These are phyloP conservation scores for Notiomystis cincta DNA, from an alignment of 2,113 vertebrate genomes.

Conservation along the genomic window DNA sequence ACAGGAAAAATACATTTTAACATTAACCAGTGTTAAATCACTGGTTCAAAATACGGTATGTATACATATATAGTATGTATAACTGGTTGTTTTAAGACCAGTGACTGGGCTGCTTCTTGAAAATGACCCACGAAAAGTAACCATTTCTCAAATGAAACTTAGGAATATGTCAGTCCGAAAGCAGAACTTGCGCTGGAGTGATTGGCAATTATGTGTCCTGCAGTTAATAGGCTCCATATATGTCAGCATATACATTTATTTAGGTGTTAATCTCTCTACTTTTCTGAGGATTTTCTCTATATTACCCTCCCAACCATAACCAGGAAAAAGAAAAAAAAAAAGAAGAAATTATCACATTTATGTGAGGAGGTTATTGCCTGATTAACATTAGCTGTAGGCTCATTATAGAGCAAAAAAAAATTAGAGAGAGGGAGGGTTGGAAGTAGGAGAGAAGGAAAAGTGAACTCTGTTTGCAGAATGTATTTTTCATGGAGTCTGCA, in stretches of 20 bases:
- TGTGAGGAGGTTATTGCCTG: neutral
- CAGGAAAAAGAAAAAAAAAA: neutral
- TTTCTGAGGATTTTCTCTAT: neutral
- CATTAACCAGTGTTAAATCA: neutral
- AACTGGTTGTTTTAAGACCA: neutral
- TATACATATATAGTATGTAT: neutral
- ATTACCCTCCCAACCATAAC: neutral
- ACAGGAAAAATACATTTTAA: neutral
- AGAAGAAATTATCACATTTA: neutral
- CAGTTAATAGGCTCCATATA: neutral
- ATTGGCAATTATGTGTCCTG: neutral
- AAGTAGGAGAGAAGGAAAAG: neutral
- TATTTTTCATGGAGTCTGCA: neutral
- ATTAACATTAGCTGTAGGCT: neutral
- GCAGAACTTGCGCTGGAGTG: neutral
- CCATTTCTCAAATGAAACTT: neutral
- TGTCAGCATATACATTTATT: neutral
- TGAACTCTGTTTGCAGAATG: neutral
- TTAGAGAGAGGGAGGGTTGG: neutral
- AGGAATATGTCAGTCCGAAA: neutral
- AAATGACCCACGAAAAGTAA: neutral
- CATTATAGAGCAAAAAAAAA: neutral
- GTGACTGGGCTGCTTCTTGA: neutral
- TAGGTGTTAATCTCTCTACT: neutral
- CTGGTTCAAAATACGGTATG: accelerated